Base-by-base conservation (phyloP, 1,140 invertebrate genomes). In the Dinothrombium tinctorium region DNA sequence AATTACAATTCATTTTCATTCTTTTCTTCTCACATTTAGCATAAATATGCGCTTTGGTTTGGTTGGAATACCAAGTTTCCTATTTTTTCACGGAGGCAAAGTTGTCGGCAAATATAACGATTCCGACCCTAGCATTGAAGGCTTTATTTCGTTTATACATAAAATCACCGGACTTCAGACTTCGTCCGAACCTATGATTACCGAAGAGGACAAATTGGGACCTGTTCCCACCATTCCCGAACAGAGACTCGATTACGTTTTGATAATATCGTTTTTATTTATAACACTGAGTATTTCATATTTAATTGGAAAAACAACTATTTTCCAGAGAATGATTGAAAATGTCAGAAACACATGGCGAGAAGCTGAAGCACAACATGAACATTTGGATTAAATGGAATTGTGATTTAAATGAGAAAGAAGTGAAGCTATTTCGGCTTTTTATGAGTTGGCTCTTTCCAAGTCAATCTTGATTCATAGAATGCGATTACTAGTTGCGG, bases 41-140 rank as follows among this genome's bases (percentile, higher is more conserved):
- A 52, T 86, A 24, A 89, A 89, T 59, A 78, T 82, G 0, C 76
- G 83, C 52, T 87, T 83, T 64, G 84, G 86, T 15, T 79, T 90
- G 46, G 73, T 87, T n/a, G 81, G 80, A 15, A 75, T 92, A 20
- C 86, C 86, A 28, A 87, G 83, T 25, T 56, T 94, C 9, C 69
- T 92, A 59, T 64, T 95, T 40, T 83, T 92, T 51, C 84, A 94
- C 54, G 89, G 89, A 62, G 81, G 81, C 0, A 70, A 78, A 54
- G 70, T 80, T 20, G 69, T 81, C 22, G 74, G 73, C 1, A 79
- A 81, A 60, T 87, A 77, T 47, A 87, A 90, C 61, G 72, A 73
- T 15, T 76, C 78, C 9, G 69, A 76, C 37, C 77, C 81, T 48
- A 76, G 69, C 14, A 63, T 86, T 21, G 69, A 77, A 38, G 69